Percentiles rank a stretch among this genome's conserved stretches.
Conservation (phyloP, 2,113 vertebrate genomes). For the Tichodroma muraria region DNA sequence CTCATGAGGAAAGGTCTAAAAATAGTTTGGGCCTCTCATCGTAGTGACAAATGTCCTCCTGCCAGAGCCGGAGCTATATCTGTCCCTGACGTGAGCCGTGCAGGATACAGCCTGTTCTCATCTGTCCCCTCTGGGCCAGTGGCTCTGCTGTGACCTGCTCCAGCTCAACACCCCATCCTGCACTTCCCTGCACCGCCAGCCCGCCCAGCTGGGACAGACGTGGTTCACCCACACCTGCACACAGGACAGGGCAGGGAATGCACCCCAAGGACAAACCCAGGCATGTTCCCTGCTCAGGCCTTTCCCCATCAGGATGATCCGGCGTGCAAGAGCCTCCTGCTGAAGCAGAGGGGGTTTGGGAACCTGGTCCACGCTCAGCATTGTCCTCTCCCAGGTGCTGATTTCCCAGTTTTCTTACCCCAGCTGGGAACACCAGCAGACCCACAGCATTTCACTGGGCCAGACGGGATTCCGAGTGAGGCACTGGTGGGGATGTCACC, state of each 20-base stretch:
- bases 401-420: not conserved
- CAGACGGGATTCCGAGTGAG: rapidly evolving
- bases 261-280: rapidly evolving
- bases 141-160: not conserved
- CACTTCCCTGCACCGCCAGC: rapidly evolving
- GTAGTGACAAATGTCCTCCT: not conserved
- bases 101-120: not conserved
- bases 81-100: not conserved
- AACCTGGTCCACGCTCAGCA: rapidly evolving
- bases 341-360: not conserved
- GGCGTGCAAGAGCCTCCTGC: not conserved
- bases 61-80: not conserved
- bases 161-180: not conserved
- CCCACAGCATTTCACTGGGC: rapidly evolving
- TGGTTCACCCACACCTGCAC: not conserved
- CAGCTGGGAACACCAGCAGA: not conserved
- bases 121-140: rapidly evolving
- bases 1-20: slow-evolving; percentile 12
- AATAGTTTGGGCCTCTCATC: not conserved
- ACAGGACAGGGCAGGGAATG: not conserved
- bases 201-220: rapidly evolving
- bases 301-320: rapidly evolving
- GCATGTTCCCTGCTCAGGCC: not conserved
- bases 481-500: rapidly evolving
- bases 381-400: not conserved